Evolutionary conservation across 2,113 vertebrate species (phyloP).

Genomic region (Orientallactaga bullata): DNA sequence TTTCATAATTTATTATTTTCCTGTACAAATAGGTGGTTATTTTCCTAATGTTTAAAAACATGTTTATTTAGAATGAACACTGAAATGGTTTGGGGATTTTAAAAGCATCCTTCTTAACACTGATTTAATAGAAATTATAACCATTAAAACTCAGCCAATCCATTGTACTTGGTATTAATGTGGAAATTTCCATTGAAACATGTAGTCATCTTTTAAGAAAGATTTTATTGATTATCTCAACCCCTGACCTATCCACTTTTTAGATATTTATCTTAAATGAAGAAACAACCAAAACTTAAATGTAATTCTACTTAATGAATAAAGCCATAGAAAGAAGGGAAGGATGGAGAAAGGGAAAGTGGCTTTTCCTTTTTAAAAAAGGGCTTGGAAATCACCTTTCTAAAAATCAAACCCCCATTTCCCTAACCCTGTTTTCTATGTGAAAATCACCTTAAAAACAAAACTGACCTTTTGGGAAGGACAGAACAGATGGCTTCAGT

Average conservation of each 20-base stretch:
- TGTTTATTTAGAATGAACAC: neutral
- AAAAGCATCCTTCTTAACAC: neutral
- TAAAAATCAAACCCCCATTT: conserved; percentile 1
- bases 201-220: conserved; percentile 15
- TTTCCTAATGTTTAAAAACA: conserved; percentile 23
- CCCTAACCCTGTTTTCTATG: conserved; percentile 6
- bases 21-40: neutral
- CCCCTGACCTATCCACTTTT: neutral
- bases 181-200: conserved; percentile 25
- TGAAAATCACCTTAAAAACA: conserved; percentile 53
- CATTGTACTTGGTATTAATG: neutral
- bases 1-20: conserved; percentile 47
- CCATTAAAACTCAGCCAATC: neutral
- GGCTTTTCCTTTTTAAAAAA: neutral
- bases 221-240: neutral
- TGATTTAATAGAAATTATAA: neutral
- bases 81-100: neutral
- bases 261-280: conserved; percentile 24
- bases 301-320: conserved; percentile 17
- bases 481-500: conserved; percentile 12
- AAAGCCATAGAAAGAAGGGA: neutral
- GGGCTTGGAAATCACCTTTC: neutral
- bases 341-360: neutral
- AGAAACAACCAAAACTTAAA: neutral
- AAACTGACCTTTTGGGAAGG: conserved; percentile 63